Conservation (phyloP, 2,888 invertebrate species). For the Hemaris fuciformis region DNA sequence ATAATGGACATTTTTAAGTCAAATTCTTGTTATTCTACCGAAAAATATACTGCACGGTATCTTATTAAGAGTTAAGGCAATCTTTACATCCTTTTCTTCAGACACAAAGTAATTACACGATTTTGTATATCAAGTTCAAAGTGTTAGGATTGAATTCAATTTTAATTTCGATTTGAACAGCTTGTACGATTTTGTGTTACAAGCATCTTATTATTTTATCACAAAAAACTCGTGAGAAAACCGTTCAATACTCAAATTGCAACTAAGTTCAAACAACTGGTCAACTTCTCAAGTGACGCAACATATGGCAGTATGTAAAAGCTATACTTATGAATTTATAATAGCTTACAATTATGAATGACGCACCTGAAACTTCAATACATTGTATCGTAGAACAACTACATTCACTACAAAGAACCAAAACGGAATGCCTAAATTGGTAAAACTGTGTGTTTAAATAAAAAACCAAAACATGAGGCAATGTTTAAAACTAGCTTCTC, state of each 20-base stretch:
- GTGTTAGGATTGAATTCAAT: not conserved
- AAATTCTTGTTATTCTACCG: no score
- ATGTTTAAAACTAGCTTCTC: conserved; percentile 47
- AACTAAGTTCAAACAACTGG: conserved; percentile 7
- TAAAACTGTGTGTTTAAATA: conserved; percentile 26
- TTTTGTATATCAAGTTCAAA: no score
- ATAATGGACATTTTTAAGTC: no score
- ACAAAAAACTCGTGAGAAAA: not conserved
- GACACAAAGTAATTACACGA: no score
- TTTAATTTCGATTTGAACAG: not conserved
- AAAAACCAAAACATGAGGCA: conserved; percentile 42
- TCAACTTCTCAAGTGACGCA: not conserved
- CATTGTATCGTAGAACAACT: not conserved
- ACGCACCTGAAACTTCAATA: not conserved
- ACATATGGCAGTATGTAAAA: not conserved
- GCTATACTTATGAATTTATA: not conserved
- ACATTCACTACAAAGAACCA: not conserved
- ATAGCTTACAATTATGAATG: not conserved
- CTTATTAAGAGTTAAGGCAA: no score
- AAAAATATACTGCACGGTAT: no score
- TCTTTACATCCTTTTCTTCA: no score
- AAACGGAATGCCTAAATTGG: not conserved
- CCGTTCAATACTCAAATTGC: not conserved
- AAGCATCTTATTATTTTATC: not conserved
- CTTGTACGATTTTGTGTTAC: not conserved